Evolutionary conservation across 2,113 vertebrate genomes (phyloP), one percentile per base, ranked within the genome.

Genomic region (Tapirus terrestris): DNA sequence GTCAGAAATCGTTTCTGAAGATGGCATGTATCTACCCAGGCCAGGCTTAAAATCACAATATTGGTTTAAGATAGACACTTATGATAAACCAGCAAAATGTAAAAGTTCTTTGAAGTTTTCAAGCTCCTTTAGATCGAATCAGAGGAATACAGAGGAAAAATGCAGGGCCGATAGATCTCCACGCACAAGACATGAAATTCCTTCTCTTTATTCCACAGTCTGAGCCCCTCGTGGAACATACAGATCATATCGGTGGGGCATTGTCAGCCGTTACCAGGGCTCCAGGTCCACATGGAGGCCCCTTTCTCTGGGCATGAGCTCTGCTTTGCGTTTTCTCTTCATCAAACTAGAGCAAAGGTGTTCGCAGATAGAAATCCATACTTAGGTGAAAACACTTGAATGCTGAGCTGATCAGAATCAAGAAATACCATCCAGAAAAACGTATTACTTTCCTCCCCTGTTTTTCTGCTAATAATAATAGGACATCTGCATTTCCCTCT

Each of bases 1-100:
- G 0, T 91, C 97, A 94, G 94, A 20, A 98, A 88, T 43, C 4
- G 51, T 73, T 96, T 96, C 56, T 92, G 96, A 96, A 97, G 93
- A 63, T 85, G 72, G 86, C 92, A 51, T 73, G 14, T 67, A 63
- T 89, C 96, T 82, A 11, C 96, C 94, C 20, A 0, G n/a, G 95
- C 98, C 97, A 80, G 43, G 96, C 98, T 97, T 96, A 67, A 98
- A 98, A 98, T 97, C 96, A 92, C 92, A 93, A 85, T 94, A 75
- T 92, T 96, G 96, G 96, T 97, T 98, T 98, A 97, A 98, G 98
- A 98, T 94, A 86, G 96, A 96, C 67, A 91, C 93, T 97, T 39
- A 85, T 0, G 97, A 98, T 98, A 98, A 98, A 97, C 85, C 33
- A 76, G 91, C 72, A 83, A 97, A 95, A 39, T 96, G 82, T 2